Evolutionary conservation across 2,888 invertebrate species (phyloP).

Genomic region (Troides aeacus): DNA sequence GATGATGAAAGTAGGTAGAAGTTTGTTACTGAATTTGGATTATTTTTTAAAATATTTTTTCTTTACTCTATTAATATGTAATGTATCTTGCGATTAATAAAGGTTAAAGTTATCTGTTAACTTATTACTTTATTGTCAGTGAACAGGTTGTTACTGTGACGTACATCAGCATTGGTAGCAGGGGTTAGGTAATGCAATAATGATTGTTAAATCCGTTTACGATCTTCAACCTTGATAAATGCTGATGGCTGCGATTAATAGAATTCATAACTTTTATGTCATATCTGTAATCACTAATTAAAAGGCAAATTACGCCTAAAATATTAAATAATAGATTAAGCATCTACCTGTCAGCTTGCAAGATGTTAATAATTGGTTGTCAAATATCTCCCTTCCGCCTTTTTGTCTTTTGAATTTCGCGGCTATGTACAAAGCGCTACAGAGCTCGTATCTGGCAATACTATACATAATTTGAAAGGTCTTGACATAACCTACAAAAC

Average conservation of each 20-base stretch:
- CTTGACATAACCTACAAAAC: too few species aligned
- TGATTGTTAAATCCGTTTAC: background rate
- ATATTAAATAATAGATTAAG: background rate
- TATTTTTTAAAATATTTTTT: too few species aligned
- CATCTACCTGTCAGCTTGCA: background rate
- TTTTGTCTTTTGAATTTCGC: too few species aligned
- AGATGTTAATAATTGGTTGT: background rate
- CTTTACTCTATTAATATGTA: too few species aligned
- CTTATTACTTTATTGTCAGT: conserved; percentile 13
- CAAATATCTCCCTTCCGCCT: too few species aligned
- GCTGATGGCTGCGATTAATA: background rate
- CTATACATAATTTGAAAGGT: too few species aligned
- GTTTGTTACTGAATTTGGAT: too few species aligned
- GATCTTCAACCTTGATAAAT: background rate
- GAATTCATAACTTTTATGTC: background rate
- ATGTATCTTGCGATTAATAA: background rate
- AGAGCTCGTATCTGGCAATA: too few species aligned
- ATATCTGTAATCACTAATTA: background rate
- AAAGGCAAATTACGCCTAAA: background rate
- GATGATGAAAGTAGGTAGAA: too few species aligned
- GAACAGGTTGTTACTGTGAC: background rate
- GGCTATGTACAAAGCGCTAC: too few species aligned
- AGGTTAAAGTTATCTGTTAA: conserved; percentile 9
- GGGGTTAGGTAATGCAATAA: background rate
- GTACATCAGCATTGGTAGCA: conserved; percentile 12